A percentile compares a stretch with the other conserved stretches of the same genome.
These are phyloP conservation scores for Leptinotarsa defecta DNA, from an alignment of 1,140 invertebrate genomes.

Conservation along the genomic window DNA sequence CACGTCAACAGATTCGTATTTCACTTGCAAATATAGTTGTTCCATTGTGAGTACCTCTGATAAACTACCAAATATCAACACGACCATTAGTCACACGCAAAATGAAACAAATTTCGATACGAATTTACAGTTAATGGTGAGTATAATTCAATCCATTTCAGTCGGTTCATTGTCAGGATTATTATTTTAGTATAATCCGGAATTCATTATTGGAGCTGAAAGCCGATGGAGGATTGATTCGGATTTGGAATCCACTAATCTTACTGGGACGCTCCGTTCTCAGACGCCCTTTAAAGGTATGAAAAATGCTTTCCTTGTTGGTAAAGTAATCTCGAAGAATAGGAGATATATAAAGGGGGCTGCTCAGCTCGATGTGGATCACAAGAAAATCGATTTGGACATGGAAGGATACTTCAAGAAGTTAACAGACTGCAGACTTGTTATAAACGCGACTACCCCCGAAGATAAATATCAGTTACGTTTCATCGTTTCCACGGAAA, in stretches of 20 bases:
- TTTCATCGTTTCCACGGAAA: conserved; percentile 71
- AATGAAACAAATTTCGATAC: conserved; percentile 59
- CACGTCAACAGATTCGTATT: conserved; percentile 48
- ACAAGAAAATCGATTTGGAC: conserved; percentile 66
- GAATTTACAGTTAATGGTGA: conserved; percentile 58
- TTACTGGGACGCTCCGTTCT: conserved; percentile 63
- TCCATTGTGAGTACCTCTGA: conserved; percentile 64
- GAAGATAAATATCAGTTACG: conserved; percentile 67
- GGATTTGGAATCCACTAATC: conserved; percentile 56
- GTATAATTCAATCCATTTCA: neutral
- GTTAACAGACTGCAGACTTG: conserved; percentile 68
- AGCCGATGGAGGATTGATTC: conserved; percentile 63
- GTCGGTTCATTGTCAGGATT: neutral
- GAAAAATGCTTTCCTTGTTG: conserved; percentile 66
- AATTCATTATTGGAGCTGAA: conserved; percentile 61
- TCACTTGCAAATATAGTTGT: conserved; percentile 59
- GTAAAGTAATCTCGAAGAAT: conserved; percentile 65
- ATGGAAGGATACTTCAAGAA: conserved; percentile 67
- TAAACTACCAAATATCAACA: conserved; percentile 61
- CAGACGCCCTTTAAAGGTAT: conserved; percentile 67
- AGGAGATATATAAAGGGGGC: conserved; percentile 65
- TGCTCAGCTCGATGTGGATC: conserved; percentile 70
- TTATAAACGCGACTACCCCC: conserved; percentile 74
- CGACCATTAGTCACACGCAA: conserved; percentile 62
- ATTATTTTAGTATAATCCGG: conserved; percentile 57